Conservation (phyloP, 2,113 vertebrate species). For the Istiophorus platypterus region DNA sequence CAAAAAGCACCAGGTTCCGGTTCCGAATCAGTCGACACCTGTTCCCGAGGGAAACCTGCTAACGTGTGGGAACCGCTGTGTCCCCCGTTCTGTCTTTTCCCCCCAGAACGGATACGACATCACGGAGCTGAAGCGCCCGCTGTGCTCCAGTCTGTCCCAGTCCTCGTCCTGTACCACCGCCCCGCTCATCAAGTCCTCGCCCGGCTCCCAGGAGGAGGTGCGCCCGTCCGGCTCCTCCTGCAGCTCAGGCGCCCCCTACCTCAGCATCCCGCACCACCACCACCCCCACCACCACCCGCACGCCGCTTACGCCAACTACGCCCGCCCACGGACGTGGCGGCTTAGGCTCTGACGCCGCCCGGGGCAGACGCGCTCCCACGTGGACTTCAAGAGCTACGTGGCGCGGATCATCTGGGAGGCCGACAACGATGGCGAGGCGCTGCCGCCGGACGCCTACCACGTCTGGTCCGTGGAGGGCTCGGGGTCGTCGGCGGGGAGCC, state of each 20-base stretch:
- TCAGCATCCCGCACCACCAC: conserved; percentile 73
- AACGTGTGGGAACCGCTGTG: no score
- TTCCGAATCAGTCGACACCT: no score
- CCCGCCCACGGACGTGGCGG: conserved; percentile 72
- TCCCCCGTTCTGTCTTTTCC: background rate
- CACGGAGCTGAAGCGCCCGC: conserved; percentile 88
- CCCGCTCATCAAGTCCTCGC: conserved; percentile 82
- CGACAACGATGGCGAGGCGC: conserved; percentile 82
- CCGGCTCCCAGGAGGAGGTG: conserved; percentile 85
- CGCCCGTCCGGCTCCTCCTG: conserved; percentile 71
- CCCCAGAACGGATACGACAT: conserved; percentile 88
- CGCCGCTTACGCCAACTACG: conserved; percentile 31
- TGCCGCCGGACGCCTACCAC: conserved; percentile 85
- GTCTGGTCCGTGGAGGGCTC: conserved; percentile 88
- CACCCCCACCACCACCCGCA: conserved; percentile 51
- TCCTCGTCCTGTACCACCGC: conserved; percentile 85
- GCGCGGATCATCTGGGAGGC: conserved; percentile 87
- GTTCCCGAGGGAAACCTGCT: no score
- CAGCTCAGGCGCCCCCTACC: conserved; percentile 73
- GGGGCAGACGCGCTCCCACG: conserved; percentile 61
- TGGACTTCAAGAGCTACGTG: conserved; percentile 88
- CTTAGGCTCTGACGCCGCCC: no score
- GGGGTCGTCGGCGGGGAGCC: conserved; percentile 85
- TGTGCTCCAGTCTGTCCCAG: conserved; percentile 84
- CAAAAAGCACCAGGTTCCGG: no score